Conservation (phyloP, 2,888 invertebrate species). For the Danaus chrysippus region DNA sequence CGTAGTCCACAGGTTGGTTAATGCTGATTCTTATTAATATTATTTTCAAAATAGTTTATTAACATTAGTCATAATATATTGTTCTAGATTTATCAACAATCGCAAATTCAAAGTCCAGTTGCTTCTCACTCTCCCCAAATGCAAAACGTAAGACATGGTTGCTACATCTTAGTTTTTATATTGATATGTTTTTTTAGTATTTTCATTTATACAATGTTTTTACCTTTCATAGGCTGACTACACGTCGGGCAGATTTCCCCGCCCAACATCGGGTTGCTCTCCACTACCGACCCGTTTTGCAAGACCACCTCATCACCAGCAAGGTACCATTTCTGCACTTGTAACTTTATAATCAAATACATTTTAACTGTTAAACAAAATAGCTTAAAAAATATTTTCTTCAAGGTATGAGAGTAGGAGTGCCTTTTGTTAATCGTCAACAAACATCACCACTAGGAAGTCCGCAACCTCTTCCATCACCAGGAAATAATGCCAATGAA, state of each 20-base stretch:
- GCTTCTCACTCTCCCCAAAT: constrained; percentile 72
- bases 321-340: constrained; percentile 44
- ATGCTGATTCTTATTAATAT: background rate
- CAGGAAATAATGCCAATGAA: constrained; percentile 66
- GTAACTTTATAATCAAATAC: background rate
- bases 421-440: constrained; percentile 62
- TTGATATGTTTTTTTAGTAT: too few relatives aligned
- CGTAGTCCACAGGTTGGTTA: constrained; percentile 66
- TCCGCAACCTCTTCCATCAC: constrained; percentile 73
- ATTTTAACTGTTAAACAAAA: background rate
- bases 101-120: constrained; percentile 73
- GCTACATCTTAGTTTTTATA: background rate
- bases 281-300: constrained; percentile 67
- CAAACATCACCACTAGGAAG: constrained; percentile 74
- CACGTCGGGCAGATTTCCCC: constrained; percentile 59
- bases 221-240: constrained; percentile 52
- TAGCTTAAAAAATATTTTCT: background rate
- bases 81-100: constrained; percentile 71
- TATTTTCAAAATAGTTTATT: constrained; percentile 2
- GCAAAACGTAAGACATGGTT: constrained; percentile 59
- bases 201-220: too few relatives aligned
- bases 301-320: constrained; percentile 70
- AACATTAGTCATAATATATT: constrained; percentile 7
- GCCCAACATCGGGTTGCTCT: constrained; percentile 69
- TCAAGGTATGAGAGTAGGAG: constrained; percentile 71